phyloP scores from a whole-genome alignment of 2,888 invertebrate genomes.

The Cryptocephalus moraei region DNA sequence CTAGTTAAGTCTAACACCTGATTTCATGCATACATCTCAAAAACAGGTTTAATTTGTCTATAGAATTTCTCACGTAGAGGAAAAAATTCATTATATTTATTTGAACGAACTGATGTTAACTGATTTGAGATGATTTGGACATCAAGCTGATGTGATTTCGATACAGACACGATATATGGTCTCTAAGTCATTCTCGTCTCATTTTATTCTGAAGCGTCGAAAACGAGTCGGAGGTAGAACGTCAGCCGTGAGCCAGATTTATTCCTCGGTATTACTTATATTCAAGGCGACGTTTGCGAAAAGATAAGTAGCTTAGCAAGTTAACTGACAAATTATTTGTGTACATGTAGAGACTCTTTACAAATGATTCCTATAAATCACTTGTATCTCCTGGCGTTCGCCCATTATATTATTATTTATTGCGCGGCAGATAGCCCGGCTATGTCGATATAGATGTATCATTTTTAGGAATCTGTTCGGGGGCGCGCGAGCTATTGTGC shows the following conservation, averaged over 20 bases:
- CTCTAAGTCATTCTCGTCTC: too few relatives aligned
- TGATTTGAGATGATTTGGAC: too few relatives aligned
- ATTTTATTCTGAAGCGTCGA: too few relatives aligned
- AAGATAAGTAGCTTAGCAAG: constrained; percentile 20
- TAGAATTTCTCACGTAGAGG: too few relatives aligned
- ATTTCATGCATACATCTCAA: too few relatives aligned
- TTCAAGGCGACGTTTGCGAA: constrained; percentile 16
- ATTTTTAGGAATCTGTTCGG: constrained; percentile 2
- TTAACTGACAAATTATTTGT: constrained; percentile 20
- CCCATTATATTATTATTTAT: background rate
- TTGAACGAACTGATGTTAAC: too few relatives aligned
- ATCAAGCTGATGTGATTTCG: too few relatives aligned
- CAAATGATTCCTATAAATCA: constrained; percentile 17
- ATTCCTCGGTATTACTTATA: constrained; percentile 7
- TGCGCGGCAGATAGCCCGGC: constrained; percentile 2
- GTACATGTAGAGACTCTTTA: constrained; percentile 16
- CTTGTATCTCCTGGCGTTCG: background rate
- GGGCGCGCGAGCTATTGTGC: too few relatives aligned
- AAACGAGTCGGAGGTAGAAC: background rate
- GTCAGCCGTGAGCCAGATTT: constrained; percentile 7
- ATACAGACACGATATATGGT: too few relatives aligned
- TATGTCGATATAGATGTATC: background rate
- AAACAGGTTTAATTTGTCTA: too few relatives aligned
- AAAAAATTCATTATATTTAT: too few relatives aligned
- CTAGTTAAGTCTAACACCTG: too few relatives aligned